Conservation (phyloP, 2,797 vertebrate genomes). For the Hypotaenidia philippensis region DNA sequence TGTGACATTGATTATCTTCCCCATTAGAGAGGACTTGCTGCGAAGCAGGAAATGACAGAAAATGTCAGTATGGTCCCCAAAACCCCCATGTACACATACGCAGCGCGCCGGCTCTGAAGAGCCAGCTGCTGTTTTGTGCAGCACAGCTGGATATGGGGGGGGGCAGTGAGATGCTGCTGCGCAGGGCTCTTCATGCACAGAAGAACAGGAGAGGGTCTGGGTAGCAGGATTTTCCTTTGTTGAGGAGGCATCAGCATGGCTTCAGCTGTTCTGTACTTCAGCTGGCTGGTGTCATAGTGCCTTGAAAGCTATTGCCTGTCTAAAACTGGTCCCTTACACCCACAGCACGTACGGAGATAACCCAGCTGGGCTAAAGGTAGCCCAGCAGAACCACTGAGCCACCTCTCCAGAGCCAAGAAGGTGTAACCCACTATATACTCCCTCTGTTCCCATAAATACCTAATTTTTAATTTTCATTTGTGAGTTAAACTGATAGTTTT, state of each 20-base stretch:
- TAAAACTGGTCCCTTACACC: neutral
- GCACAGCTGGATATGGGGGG: neutral
- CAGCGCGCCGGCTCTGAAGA: accelerated
- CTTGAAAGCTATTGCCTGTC: neutral
- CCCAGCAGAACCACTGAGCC: neutral
- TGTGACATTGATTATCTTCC: neutral
- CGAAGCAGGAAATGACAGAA: neutral
- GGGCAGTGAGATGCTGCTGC: accelerated
- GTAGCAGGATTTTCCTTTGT: neutral
- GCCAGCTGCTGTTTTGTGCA: neutral
- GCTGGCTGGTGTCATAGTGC: neutral
- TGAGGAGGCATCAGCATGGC: neutral
- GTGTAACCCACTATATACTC: neutral
- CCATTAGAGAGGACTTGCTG: neutral
- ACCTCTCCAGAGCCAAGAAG: neutral
- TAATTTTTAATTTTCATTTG: neutral
- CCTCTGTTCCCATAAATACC: neutral
- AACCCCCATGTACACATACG: accelerated
- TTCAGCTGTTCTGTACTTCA: neutral
- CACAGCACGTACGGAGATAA: neutral
- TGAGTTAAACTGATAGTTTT: neutral
- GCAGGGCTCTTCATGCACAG: neutral
- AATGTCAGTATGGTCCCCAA: neutral
- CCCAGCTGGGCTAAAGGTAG: neutral
- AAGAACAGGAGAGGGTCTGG: neutral